phyloP scores from a whole-genome alignment of 2,888 invertebrate species.

The Diarsia mendica region DNA sequence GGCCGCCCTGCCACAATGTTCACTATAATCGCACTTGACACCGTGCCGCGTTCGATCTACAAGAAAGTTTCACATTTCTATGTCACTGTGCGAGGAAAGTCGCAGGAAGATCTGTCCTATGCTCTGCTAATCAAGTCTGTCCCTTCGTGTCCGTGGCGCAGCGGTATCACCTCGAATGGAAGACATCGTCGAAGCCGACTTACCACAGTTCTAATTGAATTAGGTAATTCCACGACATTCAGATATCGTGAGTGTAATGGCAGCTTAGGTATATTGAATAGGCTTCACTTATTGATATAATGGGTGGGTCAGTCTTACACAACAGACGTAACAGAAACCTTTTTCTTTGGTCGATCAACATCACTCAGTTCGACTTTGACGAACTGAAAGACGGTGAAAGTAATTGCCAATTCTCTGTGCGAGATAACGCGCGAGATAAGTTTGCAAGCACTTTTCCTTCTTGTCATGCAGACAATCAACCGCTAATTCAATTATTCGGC shows the following conservation, averaged over 20 bases:
- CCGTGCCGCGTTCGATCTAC: conserved; percentile 84
- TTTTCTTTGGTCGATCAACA: conserved; percentile 66
- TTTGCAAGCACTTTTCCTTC: conserved; percentile 78
- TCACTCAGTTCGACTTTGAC: conserved; percentile 69
- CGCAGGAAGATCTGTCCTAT: conserved; percentile 63
- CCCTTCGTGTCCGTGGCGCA: conserved; percentile 55
- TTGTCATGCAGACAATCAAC: conserved; percentile 79
- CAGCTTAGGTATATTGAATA: conserved; percentile 66
- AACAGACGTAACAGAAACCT: conserved; percentile 61
- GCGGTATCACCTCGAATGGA: conserved; percentile 61
- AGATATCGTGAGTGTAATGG: conserved; percentile 39
- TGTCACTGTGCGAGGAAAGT: conserved; percentile 80
- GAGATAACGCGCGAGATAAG: conserved; percentile 80
- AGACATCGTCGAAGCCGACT: conserved; percentile 73
- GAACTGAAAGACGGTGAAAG: conserved; percentile 80
- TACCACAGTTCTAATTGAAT: conserved; percentile 83
- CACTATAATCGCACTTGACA: conserved; percentile 89
- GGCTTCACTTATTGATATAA: conserved; percentile 76
- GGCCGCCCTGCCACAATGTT: conserved; percentile 82
- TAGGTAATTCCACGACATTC: conserved; percentile 80
- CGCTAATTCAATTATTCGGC: conserved; percentile 79
- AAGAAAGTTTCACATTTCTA: conserved; percentile 89
- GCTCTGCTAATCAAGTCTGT: conserved; percentile 48
- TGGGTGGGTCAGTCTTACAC: conserved; percentile 40
- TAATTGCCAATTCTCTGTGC: conserved; percentile 78